A percentile compares a stretch with the other conserved stretches of the same genome.
Evolutionary conservation across 2,888 invertebrate genomes (phyloP).

Genomic region (Panorpa germanica): DNA sequence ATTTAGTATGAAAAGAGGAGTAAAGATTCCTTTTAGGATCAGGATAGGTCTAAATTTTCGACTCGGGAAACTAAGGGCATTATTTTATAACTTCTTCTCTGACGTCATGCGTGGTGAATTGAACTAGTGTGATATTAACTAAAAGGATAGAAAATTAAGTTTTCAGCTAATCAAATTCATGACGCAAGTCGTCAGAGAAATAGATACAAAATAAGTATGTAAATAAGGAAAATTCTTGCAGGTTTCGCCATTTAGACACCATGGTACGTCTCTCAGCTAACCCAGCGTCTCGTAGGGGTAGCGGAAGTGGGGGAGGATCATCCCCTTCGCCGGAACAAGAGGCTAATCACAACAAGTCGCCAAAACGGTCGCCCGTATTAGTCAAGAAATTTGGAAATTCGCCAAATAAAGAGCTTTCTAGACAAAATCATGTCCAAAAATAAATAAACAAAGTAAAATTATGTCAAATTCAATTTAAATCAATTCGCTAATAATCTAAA

Average conservation of each 20-base stretch:
- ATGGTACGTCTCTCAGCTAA: constrained; percentile 60
- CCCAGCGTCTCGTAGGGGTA: constrained; percentile 35
- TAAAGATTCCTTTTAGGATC: too few species aligned
- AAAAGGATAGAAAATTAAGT: not conserved
- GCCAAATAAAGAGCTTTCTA: too few species aligned
- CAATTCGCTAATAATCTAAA: not conserved
- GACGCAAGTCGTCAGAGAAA: too few species aligned
- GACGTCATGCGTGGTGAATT: too few species aligned
- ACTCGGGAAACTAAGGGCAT: too few species aligned
- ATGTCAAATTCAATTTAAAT: constrained; percentile 7
- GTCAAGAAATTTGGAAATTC: constrained; percentile 20
- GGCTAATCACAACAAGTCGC: constrained; percentile 23
- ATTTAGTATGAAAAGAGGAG: too few species aligned
- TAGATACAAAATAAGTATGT: constrained; percentile 5
- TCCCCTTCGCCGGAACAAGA: constrained; percentile 51
- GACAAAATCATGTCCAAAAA: too few species aligned
- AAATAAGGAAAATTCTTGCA: constrained; percentile 18
- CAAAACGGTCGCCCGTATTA: constrained; percentile 28
- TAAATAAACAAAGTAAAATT: constrained; percentile 11
- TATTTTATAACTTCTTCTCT: too few species aligned
- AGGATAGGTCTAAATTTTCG: too few species aligned
- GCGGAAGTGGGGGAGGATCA: constrained; percentile 40
- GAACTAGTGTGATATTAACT: too few species aligned
- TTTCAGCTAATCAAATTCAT: constrained; percentile 8
- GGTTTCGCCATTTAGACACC: constrained; percentile 74